These are phyloP conservation scores for Battus philenor DNA, from an alignment of 1,140 invertebrate species.

Conservation along the genomic window DNA sequence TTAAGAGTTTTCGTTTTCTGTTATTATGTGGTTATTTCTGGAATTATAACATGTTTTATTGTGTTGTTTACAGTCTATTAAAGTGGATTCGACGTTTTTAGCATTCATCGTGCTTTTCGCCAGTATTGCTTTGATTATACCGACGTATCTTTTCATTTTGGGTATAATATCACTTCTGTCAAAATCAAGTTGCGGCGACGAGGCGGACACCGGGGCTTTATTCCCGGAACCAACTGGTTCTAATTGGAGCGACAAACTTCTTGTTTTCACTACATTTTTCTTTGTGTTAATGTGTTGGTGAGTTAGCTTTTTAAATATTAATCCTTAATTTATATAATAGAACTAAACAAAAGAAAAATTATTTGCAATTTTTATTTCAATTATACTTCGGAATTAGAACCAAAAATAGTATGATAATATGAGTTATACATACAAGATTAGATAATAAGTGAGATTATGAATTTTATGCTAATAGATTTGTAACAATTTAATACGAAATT, in stretches of 20 bases:
- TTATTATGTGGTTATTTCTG: background rate
- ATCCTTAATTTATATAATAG: too few relatives aligned
- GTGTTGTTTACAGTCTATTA: slow-evolving; percentile 53
- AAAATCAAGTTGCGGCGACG: slow-evolving; percentile 51
- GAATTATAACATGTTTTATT: background rate
- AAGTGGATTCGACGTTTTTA: slow-evolving; percentile 62
- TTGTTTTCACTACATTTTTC: slow-evolving; percentile 48
- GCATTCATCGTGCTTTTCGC: slow-evolving; percentile 53
- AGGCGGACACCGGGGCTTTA: slow-evolving; percentile 57
- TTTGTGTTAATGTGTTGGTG: slow-evolving; percentile 58
- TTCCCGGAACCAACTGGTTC: slow-evolving; percentile 48
- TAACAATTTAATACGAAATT: too few relatives aligned
- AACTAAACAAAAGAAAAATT: too few relatives aligned
- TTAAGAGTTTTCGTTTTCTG: too few relatives aligned
- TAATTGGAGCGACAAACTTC: slow-evolving; percentile 47
- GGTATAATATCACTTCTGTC: slow-evolving; percentile 47
- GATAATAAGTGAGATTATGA: too few relatives aligned
- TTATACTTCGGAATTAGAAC: too few relatives aligned
- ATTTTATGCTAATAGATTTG: too few relatives aligned
- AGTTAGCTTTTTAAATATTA: too few relatives aligned
- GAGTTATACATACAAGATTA: too few relatives aligned
- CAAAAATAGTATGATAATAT: too few relatives aligned
- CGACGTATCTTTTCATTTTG: slow-evolving; percentile 53
- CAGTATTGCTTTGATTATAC: slow-evolving; percentile 56
- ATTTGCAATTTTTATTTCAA: too few relatives aligned